A percentile compares a stretch with the other conserved stretches of the same genome.
phyloP scores from a whole-genome alignment of 1,140 invertebrate genomes.

The Hyphantria cunea region DNA sequence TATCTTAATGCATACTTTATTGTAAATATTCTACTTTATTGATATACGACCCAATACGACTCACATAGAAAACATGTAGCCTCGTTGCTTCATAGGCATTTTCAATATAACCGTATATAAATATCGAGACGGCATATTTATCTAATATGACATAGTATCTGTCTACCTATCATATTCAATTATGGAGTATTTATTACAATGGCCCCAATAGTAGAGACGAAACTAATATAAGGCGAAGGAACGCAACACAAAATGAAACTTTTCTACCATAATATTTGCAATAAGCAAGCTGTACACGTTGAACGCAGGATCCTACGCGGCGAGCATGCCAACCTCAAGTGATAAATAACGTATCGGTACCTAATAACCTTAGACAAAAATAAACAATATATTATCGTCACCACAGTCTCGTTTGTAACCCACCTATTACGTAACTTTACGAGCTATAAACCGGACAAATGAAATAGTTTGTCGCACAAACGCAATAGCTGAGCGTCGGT shows the following conservation, averaged over 20 bases:
- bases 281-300: conserved; percentile 21
- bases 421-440: conserved; percentile 35
- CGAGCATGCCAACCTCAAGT: conserved; percentile 16
- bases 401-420: conserved; percentile 31
- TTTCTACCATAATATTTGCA: conserved; percentile 13
- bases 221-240: too few species aligned
- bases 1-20: too few species aligned
- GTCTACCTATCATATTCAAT: too few species aligned
- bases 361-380: conserved; percentile 30
- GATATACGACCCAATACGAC: too few species aligned
- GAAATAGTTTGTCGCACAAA: conserved; percentile 39
- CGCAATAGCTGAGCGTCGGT: conserved; percentile 32
- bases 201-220: too few species aligned
- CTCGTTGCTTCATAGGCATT: too few species aligned
- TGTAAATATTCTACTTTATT: too few species aligned
- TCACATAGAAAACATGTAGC: too few species aligned
- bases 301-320: neutral
- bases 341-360: conserved; percentile 30
- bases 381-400: conserved; percentile 32
- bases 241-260: conserved; percentile 1
- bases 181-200: too few species aligned
- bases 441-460: conserved; percentile 41
- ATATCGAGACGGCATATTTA: too few species aligned
- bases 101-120: too few species aligned
- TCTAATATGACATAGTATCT: too few species aligned